phyloP scores from a whole-genome alignment of 2,888 invertebrate genomes.

The Chloromyia formosa region DNA sequence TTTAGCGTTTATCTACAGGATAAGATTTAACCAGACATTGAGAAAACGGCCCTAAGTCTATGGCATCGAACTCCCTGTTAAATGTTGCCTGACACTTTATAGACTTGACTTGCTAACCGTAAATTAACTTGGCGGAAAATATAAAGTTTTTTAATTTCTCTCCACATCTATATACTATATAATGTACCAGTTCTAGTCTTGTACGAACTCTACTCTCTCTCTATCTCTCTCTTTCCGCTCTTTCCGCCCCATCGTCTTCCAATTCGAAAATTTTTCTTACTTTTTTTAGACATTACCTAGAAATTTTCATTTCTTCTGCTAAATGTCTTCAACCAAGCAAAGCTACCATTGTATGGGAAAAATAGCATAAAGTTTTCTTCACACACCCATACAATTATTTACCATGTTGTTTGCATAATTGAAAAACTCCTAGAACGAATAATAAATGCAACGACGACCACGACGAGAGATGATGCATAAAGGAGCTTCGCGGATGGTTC shows the following conservation, averaged over 20 bases:
- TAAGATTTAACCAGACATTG: no score
- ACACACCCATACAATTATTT: slow-evolving; percentile 30
- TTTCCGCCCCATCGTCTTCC: neutral
- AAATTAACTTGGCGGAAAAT: slow-evolving; percentile 15
- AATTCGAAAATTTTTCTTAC: neutral
- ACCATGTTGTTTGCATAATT: slow-evolving; percentile 42
- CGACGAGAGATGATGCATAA: neutral
- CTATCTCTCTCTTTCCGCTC: neutral
- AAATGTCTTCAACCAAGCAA: neutral
- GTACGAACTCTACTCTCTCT: no score
- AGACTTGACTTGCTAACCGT: neutral
- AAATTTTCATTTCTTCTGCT: neutral
- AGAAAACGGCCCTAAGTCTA: no score
- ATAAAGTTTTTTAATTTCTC: slow-evolving; percentile 39
- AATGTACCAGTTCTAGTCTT: no score
- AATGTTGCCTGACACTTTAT: no score
- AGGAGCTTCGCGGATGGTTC: no score
- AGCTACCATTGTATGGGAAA: neutral
- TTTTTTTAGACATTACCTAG: neutral
- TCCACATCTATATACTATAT: slow-evolving; percentile 10
- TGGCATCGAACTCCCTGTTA: no score
- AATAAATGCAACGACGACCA: slow-evolving; percentile 24
- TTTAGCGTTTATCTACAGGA: no score
- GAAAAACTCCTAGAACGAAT: slow-evolving; percentile 26
- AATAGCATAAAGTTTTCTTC: slow-evolving; percentile 20